These are phyloP conservation scores for Hylyphantes graminicola DNA, from an alignment of 1,140 invertebrate species.

Conservation along the genomic window DNA sequence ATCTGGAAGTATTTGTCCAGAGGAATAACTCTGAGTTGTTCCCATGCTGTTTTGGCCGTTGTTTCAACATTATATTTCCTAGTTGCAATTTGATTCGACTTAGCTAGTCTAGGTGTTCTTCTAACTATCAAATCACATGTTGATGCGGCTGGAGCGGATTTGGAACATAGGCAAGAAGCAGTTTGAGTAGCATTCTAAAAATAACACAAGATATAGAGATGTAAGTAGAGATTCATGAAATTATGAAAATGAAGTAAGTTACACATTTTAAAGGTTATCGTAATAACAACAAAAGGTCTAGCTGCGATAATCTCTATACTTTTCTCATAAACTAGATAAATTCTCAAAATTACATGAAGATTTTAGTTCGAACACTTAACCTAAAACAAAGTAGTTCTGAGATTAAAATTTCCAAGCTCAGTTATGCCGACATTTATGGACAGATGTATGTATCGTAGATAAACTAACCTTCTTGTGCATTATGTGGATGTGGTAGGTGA, in stretches of 20 bases:
- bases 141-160: neutral
- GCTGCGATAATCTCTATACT: no score
- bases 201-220: no score
- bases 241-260: no score
- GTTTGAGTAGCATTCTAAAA: neutral
- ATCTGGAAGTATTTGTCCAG: neutral
- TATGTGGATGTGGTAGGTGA: conserved; percentile 62
- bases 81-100: neutral
- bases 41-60: neutral
- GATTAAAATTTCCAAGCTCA: neutral
- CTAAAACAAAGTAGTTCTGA: no score
- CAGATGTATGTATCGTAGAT: neutral
- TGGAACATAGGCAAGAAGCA: neutral
- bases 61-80: neutral
- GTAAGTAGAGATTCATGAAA: no score
- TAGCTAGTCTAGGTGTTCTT: neutral
- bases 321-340: no score
- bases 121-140: neutral
- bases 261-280: no score
- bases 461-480: neutral
- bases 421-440: no score
- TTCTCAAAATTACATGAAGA: no score
- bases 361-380: no score
- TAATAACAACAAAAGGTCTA: no score
- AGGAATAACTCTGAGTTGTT: neutral